Conservation (phyloP, 2,113 vertebrate species). For the Erinaceus europaeus region DNA sequence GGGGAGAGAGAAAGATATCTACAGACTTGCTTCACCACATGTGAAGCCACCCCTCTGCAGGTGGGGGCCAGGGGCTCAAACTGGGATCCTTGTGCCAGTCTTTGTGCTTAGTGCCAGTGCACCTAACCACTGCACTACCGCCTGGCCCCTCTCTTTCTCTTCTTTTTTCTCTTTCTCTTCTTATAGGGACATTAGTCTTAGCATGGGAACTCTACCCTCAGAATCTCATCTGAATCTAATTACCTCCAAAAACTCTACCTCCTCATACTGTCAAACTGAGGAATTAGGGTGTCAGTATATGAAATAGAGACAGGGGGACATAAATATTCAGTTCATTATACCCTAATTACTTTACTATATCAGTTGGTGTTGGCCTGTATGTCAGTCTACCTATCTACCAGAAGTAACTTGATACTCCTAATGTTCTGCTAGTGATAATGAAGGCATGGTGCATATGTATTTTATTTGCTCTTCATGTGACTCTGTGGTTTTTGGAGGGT, state of each 20-base stretch:
- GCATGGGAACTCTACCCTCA: background rate
- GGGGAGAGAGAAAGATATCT: too few species aligned
- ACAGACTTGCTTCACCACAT: too few species aligned
- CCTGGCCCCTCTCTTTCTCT: background rate
- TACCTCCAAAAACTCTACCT: background rate
- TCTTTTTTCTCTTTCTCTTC: background rate
- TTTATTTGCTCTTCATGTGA: background rate
- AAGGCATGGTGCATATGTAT: background rate
- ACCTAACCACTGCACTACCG: background rate
- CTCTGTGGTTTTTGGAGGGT: background rate
- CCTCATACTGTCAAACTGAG: background rate
- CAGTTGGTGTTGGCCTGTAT: background rate
- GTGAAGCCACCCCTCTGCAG: too few species aligned
- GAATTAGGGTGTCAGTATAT: background rate
- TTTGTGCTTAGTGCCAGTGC: background rate
- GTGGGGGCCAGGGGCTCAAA: background rate
- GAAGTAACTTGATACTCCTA: background rate
- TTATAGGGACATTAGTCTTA: background rate
- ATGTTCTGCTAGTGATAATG: background rate
- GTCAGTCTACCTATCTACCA: background rate
- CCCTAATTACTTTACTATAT: background rate
- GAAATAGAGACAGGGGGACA: background rate
- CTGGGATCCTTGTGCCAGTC: background rate
- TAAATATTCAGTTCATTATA: background rate
- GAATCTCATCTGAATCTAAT: background rate